Conservation (phyloP, 2,888 invertebrate species). For the Diploptera punctata region DNA sequence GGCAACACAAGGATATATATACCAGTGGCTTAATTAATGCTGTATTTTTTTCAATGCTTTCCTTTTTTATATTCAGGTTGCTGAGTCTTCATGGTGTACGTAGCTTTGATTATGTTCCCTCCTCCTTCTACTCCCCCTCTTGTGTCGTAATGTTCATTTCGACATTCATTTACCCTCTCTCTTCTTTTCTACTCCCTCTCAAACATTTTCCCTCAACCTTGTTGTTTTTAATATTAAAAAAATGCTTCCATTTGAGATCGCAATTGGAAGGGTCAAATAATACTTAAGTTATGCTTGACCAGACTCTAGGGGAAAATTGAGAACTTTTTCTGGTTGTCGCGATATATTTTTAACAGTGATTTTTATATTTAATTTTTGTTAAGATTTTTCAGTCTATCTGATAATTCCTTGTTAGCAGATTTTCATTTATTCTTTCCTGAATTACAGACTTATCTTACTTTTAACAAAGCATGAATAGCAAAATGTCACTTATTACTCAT, state of each 20-base stretch:
- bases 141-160: conserved; percentile 14
- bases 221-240: conserved; percentile 18
- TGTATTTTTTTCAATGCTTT: conserved; percentile 16
- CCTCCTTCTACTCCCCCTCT: background rate
- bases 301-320: no score
- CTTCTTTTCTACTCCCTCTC: background rate
- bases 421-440: no score
- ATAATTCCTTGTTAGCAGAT: no score
- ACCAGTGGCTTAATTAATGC: conserved; percentile 18
- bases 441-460: no score
- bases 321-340: no score
- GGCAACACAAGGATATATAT: background rate
- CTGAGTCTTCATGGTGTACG: conserved; percentile 11
- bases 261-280: background rate
- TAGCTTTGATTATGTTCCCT: background rate
- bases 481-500: no score
- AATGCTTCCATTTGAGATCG: background rate
- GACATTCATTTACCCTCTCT: conserved; percentile 12
- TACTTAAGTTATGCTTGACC: background rate
- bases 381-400: no score
- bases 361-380: no score
- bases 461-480: no score
- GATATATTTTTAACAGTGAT: no score
- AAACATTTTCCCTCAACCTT: background rate
- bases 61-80: background rate